Evolutionary conservation across 2,797 vertebrate species (phyloP).

Genomic region (Choloepus didactylus): DNA sequence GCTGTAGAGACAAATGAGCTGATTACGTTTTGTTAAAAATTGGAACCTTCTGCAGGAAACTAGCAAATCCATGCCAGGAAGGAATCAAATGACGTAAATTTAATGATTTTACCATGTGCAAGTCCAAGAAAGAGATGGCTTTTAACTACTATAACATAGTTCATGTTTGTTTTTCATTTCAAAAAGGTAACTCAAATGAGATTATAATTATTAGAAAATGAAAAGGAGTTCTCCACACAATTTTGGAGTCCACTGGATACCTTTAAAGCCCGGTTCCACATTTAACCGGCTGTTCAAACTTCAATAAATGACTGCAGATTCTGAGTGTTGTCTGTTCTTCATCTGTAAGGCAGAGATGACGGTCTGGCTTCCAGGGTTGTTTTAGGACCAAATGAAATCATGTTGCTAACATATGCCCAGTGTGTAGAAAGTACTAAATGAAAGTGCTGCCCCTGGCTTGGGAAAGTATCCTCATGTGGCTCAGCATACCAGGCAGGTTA

Average conservation of each 20-base stretch:
- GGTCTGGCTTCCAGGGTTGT: not conserved
- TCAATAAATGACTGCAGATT: not conserved
- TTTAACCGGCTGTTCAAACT: not conserved
- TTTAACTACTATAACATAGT: not conserved
- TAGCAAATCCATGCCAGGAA: not conserved
- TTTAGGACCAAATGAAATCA: not conserved
- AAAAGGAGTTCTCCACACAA: not conserved
- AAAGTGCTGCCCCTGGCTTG: not conserved
- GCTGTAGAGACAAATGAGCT: not conserved
- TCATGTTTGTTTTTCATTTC: not conserved
- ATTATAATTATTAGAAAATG: not conserved
- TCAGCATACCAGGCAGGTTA: not conserved
- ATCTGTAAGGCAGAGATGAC: not conserved
- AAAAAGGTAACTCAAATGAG: not conserved
- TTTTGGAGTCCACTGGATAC: not conserved
- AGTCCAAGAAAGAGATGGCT: not conserved
- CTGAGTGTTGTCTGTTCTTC: not conserved
- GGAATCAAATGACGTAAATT: not conserved
- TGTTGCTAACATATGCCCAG: not conserved
- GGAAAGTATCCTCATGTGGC: not conserved
- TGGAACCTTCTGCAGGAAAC: not conserved
- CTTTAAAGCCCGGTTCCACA: not conserved
- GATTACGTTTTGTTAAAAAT: not conserved
- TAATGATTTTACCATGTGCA: not conserved
- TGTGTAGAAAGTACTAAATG: not conserved